phyloP scores from a whole-genome alignment of 2,113 vertebrate species.

The Scytalopus superciliaris region DNA sequence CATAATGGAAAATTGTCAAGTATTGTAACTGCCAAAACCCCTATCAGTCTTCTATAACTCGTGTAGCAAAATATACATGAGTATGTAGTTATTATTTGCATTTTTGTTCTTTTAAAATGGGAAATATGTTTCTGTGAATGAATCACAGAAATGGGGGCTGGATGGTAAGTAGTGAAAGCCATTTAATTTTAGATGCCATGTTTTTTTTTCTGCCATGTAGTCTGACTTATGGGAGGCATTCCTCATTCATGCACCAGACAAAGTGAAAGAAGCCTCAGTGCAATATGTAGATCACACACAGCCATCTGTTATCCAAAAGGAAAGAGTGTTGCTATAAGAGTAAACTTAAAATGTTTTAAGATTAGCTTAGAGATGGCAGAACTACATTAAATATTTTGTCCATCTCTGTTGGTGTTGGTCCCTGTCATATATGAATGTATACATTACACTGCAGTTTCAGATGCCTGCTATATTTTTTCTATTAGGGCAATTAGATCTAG shows the following conservation, averaged over 20 bases:
- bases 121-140: conserved; percentile 19
- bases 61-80: not conserved
- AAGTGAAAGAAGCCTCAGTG: not conserved
- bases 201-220: not conserved
- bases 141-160: not conserved
- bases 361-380: not conserved
- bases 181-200: not conserved
- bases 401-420: not conserved
- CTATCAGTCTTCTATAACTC: not conserved
- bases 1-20: not conserved
- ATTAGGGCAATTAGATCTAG: not conserved
- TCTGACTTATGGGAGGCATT: not conserved
- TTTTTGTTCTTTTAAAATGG: not conserved
- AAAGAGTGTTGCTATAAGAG: not conserved
- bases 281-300: not conserved
- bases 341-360: not conserved
- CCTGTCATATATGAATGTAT: not conserved
- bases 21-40: not conserved
- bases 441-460: not conserved
- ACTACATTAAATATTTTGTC: not conserved
- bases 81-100: not conserved
- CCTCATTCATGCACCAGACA: not conserved
- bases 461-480: not conserved
- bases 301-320: not conserved
- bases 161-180: not conserved